These are phyloP conservation scores for Dione vanillae DNA, from an alignment of 2,888 invertebrate species.

Conservation along the genomic window DNA sequence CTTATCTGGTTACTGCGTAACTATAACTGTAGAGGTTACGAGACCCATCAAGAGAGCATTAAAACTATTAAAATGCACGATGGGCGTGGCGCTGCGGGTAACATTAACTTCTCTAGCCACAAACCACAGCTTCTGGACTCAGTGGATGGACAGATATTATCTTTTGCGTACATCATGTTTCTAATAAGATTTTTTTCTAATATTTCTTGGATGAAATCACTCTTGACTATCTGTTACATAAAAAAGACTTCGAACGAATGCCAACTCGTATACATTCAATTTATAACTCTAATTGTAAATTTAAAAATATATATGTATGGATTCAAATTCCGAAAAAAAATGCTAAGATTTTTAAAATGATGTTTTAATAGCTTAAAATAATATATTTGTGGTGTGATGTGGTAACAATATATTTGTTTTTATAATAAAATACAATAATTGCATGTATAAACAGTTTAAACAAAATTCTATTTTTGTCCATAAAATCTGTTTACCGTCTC, in stretches of 20 bases:
- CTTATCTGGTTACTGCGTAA: not conserved
- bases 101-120: conserved; percentile 72
- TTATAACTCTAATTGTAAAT: no score
- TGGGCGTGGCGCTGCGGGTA: conserved; percentile 61
- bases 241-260: no score
- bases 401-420: no score
- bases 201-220: not conserved
- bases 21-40: conserved; percentile 9
- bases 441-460: not conserved
- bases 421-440: no score
- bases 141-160: conserved; percentile 59
- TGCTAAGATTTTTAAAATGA: no score
- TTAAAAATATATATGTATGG: no score
- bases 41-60: conserved; percentile 55
- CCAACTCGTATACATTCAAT: no score
- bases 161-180: conserved; percentile 50
- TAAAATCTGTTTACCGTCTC: conserved; percentile 48
- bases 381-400: no score
- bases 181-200: conserved; percentile 37
- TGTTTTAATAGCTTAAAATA: no score
- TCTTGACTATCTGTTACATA: not conserved
- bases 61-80: conserved; percentile 78
- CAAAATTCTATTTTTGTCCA: conserved; percentile 16
- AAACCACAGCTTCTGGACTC: conserved; percentile 80
- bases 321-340: no score